Conservation (phyloP, 2,113 vertebrate genomes). For the Chloebia gouldiae region DNA sequence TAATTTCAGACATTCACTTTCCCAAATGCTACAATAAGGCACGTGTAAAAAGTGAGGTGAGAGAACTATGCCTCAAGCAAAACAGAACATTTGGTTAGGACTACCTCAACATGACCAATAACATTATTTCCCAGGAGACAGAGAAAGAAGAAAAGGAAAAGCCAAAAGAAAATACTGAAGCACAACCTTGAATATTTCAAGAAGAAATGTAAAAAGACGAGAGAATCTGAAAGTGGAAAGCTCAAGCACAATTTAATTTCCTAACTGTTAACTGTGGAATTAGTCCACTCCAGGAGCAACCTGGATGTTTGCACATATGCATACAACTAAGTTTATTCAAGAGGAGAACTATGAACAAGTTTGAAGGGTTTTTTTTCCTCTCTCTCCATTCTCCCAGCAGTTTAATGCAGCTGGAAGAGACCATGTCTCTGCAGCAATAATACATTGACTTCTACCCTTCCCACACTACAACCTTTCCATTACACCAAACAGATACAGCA, state of each 20-base stretch:
- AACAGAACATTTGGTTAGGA: constrained; percentile 3
- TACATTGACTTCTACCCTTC: background rate
- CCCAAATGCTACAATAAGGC: background rate
- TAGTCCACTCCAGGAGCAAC: background rate
- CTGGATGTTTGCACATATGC: background rate
- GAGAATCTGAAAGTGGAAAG: background rate
- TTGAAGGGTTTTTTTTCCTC: background rate
- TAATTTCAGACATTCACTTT: background rate
- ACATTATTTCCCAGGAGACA: constrained; percentile 11
- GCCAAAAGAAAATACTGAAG: background rate
- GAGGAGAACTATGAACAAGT: background rate
- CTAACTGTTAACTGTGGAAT: background rate
- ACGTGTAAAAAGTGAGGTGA: background rate
- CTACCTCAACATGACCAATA: background rate
- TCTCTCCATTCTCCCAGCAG: background rate
- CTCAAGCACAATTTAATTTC: background rate
- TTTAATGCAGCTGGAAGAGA: background rate
- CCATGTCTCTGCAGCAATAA: background rate
- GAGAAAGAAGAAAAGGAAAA: background rate
- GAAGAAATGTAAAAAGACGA: background rate
- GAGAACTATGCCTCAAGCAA: background rate
- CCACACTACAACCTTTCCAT: fast-evolving
- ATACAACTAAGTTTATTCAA: background rate
- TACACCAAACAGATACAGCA: background rate
- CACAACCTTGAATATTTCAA: background rate